Evolutionary conservation across 2,113 vertebrate genomes (phyloP).

Genomic region (Alligator mississippiensis): DNA sequence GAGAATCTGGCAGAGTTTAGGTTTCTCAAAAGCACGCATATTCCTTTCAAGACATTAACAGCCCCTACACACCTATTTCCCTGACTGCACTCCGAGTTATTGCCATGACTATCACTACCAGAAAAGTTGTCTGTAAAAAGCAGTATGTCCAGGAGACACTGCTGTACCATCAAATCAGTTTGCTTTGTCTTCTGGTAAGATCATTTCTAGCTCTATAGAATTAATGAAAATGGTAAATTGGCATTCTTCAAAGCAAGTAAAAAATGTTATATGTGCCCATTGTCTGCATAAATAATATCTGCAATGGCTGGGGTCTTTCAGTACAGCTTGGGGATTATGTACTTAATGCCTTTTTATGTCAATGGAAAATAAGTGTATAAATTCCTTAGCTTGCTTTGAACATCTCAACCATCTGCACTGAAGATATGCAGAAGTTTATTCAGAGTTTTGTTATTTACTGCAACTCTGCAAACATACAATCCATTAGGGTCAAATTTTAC

Average conservation of each 20-base stretch:
- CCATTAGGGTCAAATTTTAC: neutral
- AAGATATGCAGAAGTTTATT: neutral
- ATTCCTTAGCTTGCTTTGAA: neutral
- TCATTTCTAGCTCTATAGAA: neutral
- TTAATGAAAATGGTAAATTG: neutral
- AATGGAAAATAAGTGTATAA: neutral
- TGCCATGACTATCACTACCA: neutral
- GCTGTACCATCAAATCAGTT: neutral
- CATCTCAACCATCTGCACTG: neutral
- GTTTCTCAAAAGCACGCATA: fast-evolving
- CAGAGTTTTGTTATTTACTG: neutral
- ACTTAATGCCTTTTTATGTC: neutral
- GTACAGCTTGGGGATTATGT: neutral
- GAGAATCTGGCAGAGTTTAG: neutral
- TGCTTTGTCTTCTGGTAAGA: neutral
- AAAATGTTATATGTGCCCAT: too few species aligned
- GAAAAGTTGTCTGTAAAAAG: neutral
- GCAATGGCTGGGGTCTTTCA: neutral
- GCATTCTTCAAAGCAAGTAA: neutral
- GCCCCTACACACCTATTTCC: too few species aligned
- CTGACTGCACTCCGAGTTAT: neutral
- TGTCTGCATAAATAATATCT: neutral
- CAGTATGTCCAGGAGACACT: fast-evolving
- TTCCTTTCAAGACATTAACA: neutral
- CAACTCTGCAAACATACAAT: neutral